Conservation (phyloP, 2,113 vertebrate genomes). For the Psittacula cyanocephala region DNA sequence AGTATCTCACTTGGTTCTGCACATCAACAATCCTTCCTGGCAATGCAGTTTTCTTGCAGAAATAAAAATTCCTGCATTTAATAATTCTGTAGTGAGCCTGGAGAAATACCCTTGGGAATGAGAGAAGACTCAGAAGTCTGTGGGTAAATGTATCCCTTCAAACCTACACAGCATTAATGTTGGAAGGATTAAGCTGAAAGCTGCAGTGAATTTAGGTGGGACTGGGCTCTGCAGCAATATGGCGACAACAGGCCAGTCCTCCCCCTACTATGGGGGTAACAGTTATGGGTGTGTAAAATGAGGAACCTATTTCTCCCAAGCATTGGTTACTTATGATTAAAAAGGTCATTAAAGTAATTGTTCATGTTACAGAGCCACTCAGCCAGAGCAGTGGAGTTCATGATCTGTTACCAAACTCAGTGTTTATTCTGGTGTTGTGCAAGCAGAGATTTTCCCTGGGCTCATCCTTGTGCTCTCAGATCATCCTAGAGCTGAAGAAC, state of each 20-base stretch:
- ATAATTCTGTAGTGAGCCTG: not conserved
- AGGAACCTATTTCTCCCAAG: not conserved
- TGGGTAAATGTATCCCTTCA: not conserved
- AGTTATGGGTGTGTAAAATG: rapidly evolving
- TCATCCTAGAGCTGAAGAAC: not conserved
- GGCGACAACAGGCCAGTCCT: not conserved
- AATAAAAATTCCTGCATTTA: not conserved
- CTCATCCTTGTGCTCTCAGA: not conserved
- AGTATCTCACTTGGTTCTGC: not conserved
- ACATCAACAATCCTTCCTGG: not conserved
- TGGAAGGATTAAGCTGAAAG: not conserved
- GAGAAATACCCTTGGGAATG: not conserved
- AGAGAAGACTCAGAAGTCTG: not conserved
- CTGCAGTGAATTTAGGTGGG: not conserved
- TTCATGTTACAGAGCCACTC: not conserved
- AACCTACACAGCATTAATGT: not conserved
- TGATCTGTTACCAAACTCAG: not conserved
- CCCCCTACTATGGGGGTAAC: not conserved
- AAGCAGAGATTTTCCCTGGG: not conserved
- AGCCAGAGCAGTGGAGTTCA: not conserved
- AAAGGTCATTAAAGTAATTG: not conserved
- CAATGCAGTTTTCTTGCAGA: not conserved
- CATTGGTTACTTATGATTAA: not conserved
- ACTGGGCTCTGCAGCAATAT: not conserved
- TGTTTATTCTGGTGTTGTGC: not conserved